Evolutionary conservation across 2,888 invertebrate species (phyloP), one percentile per base, ranked within the genome.

Genomic region (Laspeyria flexula): DNA sequence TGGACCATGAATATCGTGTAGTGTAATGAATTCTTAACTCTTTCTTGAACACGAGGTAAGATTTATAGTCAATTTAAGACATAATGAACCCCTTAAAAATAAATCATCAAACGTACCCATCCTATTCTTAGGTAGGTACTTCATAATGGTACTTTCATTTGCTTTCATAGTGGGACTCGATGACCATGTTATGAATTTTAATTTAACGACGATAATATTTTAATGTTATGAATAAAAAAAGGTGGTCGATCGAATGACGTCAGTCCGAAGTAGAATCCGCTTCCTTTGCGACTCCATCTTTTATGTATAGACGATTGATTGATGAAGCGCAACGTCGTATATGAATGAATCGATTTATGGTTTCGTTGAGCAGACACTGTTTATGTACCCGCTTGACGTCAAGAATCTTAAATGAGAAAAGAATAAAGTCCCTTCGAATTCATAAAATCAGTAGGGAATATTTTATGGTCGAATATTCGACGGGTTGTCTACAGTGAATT

Each of bases 261-360:
- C 88, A 87, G 79, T 76, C 55, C 65, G 64, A 73, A 79, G 79
- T 78, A 76, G 83, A 77, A 77, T 79, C 72, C 75, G 80, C 73
- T 81, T 75, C 79, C 78, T 79, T 71, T 75, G 75, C 73, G 76
- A 73, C 73, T 68, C 71, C 77, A 89, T 90, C 83, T 89, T 88
- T 90, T 90, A 90, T 90, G 86, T 89, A 88, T 90, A 81, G 70
- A 71, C 68, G 74, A 79, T 83, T 88, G 89, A 90, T 88, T 82
- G 88, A 89, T 90, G 86, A 79, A 85, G 78, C 83, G 75, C 82
- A 86, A 81, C 82, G 81, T 81, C 84, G 78, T 79, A 82, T 81
- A 85, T 87, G 87, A 90, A 89, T 90, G 88, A 90, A 86, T 88
- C 83, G 86, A 86, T 88, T 86, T 86, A 86, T 85, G 81, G 79